Evolutionary conservation across 2,888 invertebrate species (phyloP), one percentile per base, ranked within the genome.

Genomic region (Cremastinae sp.): DNA sequence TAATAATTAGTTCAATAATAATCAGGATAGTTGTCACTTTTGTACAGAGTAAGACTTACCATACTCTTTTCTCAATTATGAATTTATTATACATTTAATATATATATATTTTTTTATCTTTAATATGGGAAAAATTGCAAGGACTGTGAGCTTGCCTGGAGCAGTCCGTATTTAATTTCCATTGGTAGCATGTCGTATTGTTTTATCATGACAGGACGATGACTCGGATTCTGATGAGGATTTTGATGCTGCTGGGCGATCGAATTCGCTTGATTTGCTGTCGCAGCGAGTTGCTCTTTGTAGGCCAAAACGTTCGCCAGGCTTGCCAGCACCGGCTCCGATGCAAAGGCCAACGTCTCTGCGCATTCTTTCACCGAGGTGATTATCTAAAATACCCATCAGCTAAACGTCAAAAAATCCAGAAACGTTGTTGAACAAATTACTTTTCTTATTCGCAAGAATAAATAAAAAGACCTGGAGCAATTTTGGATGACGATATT

Each of bases 311-410:
- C 94, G 90, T 97, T 98, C 49, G 97, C 95, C 61, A 98, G 92
- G 87, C 97, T 97, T 10, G 95, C 96, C 75, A 96, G 91, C 10
- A 98, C 94, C 0, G 96, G 95, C 90, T 98, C 98, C 0, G 97
- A 94, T n/a, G 96, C 98, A 90, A 98, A 98, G 0, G 98, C 97
- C 83, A 98, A 91, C 1, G 97, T 97, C 84, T 97, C 96, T 56
- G 94, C 92, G 78, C 95, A 95, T 88, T 97, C 97, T 88, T 96
- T 96, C 9, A 96, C 92, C 18, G 75, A 34, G 75, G 71, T 78
- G 64, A 79, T 75, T 43, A 80, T 76, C 80, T 80, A 38, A 68
- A 53, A 28, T 16, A 49, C 38, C 59, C 7, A 38, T 14, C 1
- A 36, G 8, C 12, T 14, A 16, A 49, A 14, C 22, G 9, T 38